Base-by-base conservation (phyloP, 2,797 vertebrate genomes). In the Octomys mimax region DNA sequence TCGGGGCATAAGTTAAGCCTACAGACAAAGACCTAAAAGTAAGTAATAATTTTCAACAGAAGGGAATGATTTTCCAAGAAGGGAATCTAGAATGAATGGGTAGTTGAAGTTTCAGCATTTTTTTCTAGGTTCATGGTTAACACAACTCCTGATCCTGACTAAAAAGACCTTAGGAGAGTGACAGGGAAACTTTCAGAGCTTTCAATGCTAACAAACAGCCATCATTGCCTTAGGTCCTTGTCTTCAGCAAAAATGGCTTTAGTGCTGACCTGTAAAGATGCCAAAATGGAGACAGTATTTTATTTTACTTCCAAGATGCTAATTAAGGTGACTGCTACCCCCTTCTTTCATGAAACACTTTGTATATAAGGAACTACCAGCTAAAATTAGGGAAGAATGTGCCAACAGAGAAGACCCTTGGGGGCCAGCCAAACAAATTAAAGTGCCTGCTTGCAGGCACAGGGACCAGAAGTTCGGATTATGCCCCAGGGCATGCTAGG, bases 351-450 rank as follows among this genome's bases (percentile, higher is more conserved):
- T 52, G 71, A 78, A 91, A 85, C 62, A 83, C 46, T 87, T 59
- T 94, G 61, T 31, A 68, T 75, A 64, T 77, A 73, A 54, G 92
- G 92, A 52, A n/a, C 24, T 59, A 31, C 31, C 79, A 68, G 36
- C 54, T 78, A 86, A 39, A 61, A 71, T 71, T 49, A 36, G 57
- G 61, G 64, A 59, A 82, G 8, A 68, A 33, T 66, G 31, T 42
- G 46, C 39, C 62, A 61, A 24, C 22, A 24, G 91, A 87, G 95
- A 96, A 79, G 86, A 59, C 26, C 59, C 49, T 49, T 49, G 11
- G 49, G 49, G 49, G 6, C 49, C 11, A 11, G 49, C 6, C 49
- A 49, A 49, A 49, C 11, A 49, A 9, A 49, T 49, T 49, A 49
- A 49, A 49, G 49, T 5, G 11, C 49, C 49, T 49, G 8, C 49